phyloP scores from a whole-genome alignment of 1,140 invertebrate genomes.

The Hetaerina americana region DNA sequence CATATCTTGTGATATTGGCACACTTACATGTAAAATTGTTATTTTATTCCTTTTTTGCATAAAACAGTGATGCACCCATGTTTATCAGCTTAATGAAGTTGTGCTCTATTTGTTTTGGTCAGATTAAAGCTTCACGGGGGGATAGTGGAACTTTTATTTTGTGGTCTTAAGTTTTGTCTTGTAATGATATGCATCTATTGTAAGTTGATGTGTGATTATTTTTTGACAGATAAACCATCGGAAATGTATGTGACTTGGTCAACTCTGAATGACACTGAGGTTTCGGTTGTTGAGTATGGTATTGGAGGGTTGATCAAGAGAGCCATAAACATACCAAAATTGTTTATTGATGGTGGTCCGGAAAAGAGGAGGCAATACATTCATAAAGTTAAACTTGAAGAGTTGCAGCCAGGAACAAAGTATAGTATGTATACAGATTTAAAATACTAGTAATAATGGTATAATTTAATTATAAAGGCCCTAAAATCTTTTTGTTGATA shows the following conservation, averaged over 20 bases:
- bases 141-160: neutral
- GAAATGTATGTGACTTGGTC: conserved; percentile 84
- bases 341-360: conserved; percentile 70
- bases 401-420: conserved; percentile 40
- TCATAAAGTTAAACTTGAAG: conserved; percentile 50
- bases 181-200: conserved; percentile 13
- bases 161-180: neutral
- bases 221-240: conserved; percentile 37
- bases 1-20: too few relatives aligned
- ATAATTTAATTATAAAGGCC: too few relatives aligned
- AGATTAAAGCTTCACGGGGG: conserved; percentile 7
- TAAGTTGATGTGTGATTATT: conserved; percentile 13
- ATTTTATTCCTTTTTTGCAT: too few relatives aligned
- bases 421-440: conserved; percentile 43
- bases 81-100: conserved; percentile 5
- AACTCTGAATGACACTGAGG: conserved; percentile 54
- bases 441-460: too few relatives aligned
- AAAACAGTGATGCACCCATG: too few relatives aligned
- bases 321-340: conserved; percentile 41
- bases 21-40: too few relatives aligned
- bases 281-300: conserved; percentile 67
- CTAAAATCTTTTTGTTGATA: too few relatives aligned
- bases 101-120: conserved; percentile 3
- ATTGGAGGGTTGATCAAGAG: conserved; percentile 36
- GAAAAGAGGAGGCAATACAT: conserved; percentile 60